These are phyloP conservation scores for Stichodactyla mertensii DNA, from an alignment of 64 coral and sea anemone genomes.

Conservation along the genomic window DNA sequence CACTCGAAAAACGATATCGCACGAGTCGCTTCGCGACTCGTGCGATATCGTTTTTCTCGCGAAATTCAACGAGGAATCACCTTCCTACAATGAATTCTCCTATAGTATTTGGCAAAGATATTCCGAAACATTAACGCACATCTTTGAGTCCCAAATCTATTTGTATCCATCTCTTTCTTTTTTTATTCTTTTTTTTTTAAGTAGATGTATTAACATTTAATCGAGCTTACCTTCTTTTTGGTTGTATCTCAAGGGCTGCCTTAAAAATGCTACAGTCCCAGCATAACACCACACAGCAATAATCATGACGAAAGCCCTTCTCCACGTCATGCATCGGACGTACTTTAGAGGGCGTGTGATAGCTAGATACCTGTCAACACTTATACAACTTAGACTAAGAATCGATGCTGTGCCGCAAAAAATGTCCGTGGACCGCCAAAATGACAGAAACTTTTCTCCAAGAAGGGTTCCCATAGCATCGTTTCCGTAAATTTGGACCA, in stretches of 20 bases:
- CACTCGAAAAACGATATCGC: too few species aligned
- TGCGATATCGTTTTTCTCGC: too few species aligned
- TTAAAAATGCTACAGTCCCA: slow-evolving; percentile 38
- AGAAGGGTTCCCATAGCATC: neutral
- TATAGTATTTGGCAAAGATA: too few species aligned
- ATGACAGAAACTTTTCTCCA: slow-evolving; percentile 17
- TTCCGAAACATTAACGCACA: too few species aligned
- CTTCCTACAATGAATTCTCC: too few species aligned
- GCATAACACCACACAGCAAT: slow-evolving; percentile 66
- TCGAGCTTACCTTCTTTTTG: slow-evolving; percentile 35
- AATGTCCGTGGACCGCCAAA: slow-evolving; percentile 61
- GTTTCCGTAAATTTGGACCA: slow-evolving; percentile 33
- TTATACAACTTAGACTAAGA: slow-evolving; percentile 66
- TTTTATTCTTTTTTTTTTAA: too few species aligned
- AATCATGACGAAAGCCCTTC: slow-evolving; percentile 42
- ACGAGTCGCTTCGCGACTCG: too few species aligned
- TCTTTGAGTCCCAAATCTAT: too few species aligned
- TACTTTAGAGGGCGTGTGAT: slow-evolving; percentile 65
- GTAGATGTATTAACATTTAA: too few species aligned
- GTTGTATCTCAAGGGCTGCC: slow-evolving; percentile 9
- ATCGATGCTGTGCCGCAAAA: slow-evolving; percentile 77
- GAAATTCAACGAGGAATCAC: too few species aligned
- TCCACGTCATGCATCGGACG: slow-evolving; percentile 37
- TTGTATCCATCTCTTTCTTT: too few species aligned
- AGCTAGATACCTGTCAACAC: slow-evolving; percentile 60